Percentiles rank a stretch among this genome's conserved stretches.
phyloP scores from a whole-genome alignment of 2,797 vertebrate genomes.

The Onychomys torridus region DNA sequence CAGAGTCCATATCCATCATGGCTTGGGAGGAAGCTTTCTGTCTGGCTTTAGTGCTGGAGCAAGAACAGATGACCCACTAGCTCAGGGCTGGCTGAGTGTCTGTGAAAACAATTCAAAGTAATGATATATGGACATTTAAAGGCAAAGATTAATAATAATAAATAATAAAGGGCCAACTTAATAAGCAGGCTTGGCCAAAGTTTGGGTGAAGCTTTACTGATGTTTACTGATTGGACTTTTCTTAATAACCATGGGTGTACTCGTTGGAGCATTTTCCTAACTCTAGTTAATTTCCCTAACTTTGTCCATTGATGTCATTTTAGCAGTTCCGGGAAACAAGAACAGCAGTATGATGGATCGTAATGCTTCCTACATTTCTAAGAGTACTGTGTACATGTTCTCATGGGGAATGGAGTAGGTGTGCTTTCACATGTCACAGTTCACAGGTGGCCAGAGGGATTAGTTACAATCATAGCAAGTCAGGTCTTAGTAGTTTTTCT shows the following conservation, averaged over 20 bases:
- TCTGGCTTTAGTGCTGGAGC: constrained; percentile 76
- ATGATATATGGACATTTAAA: constrained; percentile 5
- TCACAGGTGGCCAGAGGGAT: background rate
- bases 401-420: background rate
- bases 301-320: constrained; percentile 25
- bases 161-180: constrained; percentile 19
- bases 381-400: background rate
- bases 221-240: constrained; percentile 32
- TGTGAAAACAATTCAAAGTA: constrained; percentile 49
- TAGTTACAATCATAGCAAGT: background rate
- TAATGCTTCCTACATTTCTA: constrained; percentile 5
- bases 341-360: background rate
- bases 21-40: constrained; percentile 79
- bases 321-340: constrained; percentile 56
- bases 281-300: constrained; percentile 6
- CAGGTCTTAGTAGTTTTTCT: background rate
- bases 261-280: constrained; percentile 1
- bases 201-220: constrained; percentile 34
- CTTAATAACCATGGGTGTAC: background rate
- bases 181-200: background rate
- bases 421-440: background rate
- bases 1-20: constrained; percentile 80
- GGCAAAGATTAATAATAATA: constrained; percentile 4
- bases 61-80: constrained; percentile 82
- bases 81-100: constrained; percentile 41